A percentile compares a stretch with the other conserved stretches of the same genome.
Conservation (phyloP, 2,888 invertebrate species). For the Chymomyza fuscimana region DNA sequence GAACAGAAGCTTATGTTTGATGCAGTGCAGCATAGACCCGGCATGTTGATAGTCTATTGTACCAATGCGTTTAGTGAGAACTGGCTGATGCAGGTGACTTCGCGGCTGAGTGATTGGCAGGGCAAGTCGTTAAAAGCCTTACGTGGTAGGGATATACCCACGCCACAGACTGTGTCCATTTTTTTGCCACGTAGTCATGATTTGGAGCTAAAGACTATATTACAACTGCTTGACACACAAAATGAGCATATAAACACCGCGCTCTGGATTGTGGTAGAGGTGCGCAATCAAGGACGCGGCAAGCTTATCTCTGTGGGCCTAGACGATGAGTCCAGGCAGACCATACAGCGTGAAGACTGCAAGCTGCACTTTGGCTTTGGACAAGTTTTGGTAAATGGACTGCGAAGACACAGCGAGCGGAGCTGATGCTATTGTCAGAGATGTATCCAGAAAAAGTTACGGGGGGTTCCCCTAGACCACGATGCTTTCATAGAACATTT, state of each 20-base stretch:
- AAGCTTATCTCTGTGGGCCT: background rate
- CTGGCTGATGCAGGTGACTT: background rate
- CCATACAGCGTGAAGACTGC: background rate
- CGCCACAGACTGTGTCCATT: background rate
- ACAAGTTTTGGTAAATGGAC: background rate
- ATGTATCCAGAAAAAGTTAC: no score
- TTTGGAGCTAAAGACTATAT: background rate
- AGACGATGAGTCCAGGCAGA: constrained; percentile 5
- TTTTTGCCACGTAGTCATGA: constrained; percentile 11
- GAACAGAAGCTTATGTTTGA: constrained; percentile 9
- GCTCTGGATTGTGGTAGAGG: background rate
- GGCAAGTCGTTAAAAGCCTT: background rate
- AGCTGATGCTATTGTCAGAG: no score
- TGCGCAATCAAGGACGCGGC: background rate
- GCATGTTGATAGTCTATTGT: constrained; percentile 10
- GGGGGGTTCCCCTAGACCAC: no score
- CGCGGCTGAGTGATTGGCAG: background rate
- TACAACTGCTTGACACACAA: constrained; percentile 5
- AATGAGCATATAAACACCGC: constrained; percentile 1
- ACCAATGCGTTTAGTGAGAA: background rate
- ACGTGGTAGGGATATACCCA: background rate
- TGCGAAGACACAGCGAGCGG: background rate
- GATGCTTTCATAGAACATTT: no score
- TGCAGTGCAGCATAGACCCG: background rate
- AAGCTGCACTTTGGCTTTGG: constrained; percentile 15